phyloP scores from a whole-genome alignment of 1,140 invertebrate genomes.

The Drosophila parabipectinata region DNA sequence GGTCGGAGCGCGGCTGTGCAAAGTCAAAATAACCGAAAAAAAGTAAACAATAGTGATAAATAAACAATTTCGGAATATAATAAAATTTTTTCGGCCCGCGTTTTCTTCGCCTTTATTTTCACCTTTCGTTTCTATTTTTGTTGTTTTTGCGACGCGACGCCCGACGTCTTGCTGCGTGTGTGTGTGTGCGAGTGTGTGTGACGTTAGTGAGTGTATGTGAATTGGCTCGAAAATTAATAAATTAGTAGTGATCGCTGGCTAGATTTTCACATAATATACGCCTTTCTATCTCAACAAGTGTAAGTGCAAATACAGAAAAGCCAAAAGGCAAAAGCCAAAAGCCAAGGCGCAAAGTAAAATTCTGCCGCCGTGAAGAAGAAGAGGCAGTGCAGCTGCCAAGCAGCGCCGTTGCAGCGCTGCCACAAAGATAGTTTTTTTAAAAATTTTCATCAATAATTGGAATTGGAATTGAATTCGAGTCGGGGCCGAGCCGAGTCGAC shows the following conservation, averaged over 20 bases:
- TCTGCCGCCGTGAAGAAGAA: constrained; percentile 18
- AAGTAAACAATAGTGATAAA: constrained; percentile 7
- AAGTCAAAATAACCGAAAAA: background rate
- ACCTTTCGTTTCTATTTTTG: constrained; percentile 31
- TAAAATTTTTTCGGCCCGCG: constrained; percentile 18
- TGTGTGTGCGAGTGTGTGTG: constrained; percentile 15
- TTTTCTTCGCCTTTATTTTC: constrained; percentile 19
- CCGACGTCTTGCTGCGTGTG: constrained; percentile 5
- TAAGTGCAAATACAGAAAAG: constrained; percentile 34
- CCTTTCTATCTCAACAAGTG: constrained; percentile 44
- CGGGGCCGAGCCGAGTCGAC: constrained; percentile 33
- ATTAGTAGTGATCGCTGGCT: constrained; percentile 49
- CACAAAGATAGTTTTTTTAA: constrained; percentile 19
- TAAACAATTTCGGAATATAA: constrained; percentile 6
- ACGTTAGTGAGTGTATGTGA: constrained; percentile 23
- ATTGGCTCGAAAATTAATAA: constrained; percentile 53
- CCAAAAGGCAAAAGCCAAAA: background rate
- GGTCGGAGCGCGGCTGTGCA: background rate
- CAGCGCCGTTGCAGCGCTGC: constrained; percentile 17
- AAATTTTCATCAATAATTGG: constrained; percentile 52
- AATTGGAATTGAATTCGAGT: constrained; percentile 60
- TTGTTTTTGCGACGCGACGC: constrained; percentile 35
- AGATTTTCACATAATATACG: constrained; percentile 33
- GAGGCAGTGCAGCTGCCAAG: constrained; percentile 9
- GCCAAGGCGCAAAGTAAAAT: constrained; percentile 29